Conservation (phyloP, 2,888 invertebrate species). For the Taenaris catops region DNA sequence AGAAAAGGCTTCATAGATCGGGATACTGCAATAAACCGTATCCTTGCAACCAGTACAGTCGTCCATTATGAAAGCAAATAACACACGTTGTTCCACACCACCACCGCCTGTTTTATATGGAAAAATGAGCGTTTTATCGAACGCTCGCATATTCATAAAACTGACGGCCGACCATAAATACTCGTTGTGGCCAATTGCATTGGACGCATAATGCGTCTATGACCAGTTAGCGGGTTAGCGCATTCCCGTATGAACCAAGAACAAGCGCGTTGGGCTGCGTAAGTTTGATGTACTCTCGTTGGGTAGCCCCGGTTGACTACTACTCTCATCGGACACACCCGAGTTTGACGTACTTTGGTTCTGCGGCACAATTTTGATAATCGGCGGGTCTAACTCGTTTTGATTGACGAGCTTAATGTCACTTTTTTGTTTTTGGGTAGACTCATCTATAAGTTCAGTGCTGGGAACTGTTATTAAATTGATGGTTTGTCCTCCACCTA, state of each 20-base stretch:
- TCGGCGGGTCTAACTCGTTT: slow-evolving; percentile 58
- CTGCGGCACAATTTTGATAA: slow-evolving; percentile 71
- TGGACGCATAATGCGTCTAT: slow-evolving; percentile 15
- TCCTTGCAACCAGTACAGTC: too few relatives aligned
- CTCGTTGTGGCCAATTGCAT: slow-evolving; percentile 35
- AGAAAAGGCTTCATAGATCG: too few relatives aligned
- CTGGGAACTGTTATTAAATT: slow-evolving; percentile 78
- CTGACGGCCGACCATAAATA: slow-evolving; percentile 49
- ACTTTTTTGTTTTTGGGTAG: slow-evolving; percentile 53
- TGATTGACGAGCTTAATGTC: slow-evolving; percentile 42
- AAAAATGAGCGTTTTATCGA: slow-evolving; percentile 62
- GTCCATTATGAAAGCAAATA: too few relatives aligned
- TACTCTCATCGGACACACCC: slow-evolving; percentile 43
- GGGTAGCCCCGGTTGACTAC: slow-evolving; percentile 36
- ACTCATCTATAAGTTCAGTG: slow-evolving; percentile 63
- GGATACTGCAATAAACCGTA: too few relatives aligned
- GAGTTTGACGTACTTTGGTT: slow-evolving; percentile 39
- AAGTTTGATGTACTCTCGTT: slow-evolving; percentile 46
- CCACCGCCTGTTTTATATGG: slow-evolving; percentile 29
- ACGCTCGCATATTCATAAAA: slow-evolving; percentile 65
- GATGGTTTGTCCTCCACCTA: slow-evolving; percentile 77
- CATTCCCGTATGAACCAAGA: not conserved
- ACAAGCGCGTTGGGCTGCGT: slow-evolving; percentile 33
- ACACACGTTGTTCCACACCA: too few relatives aligned
- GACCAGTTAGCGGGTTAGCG: slow-evolving; percentile 2